Percentiles rank a stretch among this genome's conserved stretches.
These are phyloP conservation scores for Excalfactoria chinensis DNA, from an alignment of 2,113 vertebrate genomes.

Conservation along the genomic window DNA sequence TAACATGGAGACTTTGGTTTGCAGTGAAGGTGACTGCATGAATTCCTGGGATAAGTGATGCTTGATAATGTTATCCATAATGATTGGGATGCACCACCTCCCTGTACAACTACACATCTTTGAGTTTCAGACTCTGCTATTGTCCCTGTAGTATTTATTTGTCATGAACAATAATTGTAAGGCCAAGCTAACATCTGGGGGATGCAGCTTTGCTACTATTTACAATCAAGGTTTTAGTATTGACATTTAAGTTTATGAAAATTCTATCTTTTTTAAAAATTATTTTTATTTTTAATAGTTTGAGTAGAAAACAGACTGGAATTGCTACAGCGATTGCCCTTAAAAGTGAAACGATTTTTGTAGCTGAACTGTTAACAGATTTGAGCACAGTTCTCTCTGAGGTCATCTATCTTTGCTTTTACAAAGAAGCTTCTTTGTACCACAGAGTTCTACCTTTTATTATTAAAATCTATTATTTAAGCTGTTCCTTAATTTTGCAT, in stretches of 20 bases:
- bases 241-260: background rate
- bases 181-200: background rate
- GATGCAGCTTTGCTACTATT: background rate
- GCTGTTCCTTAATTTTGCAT: background rate
- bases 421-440: background rate
- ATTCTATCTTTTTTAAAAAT: background rate
- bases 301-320: background rate
- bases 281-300: background rate
- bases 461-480: background rate
- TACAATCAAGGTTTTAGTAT: background rate
- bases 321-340: background rate
- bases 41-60: background rate
- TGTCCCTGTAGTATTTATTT: background rate
- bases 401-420: rapidly evolving
- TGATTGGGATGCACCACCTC: background rate
- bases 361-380: background rate
- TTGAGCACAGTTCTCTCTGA: background rate
- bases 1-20: background rate
- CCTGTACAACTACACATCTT: background rate
- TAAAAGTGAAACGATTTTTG: background rate
- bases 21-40: background rate
- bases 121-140: background rate
- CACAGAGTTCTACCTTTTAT: background rate
- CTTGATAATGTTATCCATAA: background rate
- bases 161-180: background rate